Conservation (phyloP, 2,797 vertebrate genomes). For the Lithobates sylvaticus region DNA sequence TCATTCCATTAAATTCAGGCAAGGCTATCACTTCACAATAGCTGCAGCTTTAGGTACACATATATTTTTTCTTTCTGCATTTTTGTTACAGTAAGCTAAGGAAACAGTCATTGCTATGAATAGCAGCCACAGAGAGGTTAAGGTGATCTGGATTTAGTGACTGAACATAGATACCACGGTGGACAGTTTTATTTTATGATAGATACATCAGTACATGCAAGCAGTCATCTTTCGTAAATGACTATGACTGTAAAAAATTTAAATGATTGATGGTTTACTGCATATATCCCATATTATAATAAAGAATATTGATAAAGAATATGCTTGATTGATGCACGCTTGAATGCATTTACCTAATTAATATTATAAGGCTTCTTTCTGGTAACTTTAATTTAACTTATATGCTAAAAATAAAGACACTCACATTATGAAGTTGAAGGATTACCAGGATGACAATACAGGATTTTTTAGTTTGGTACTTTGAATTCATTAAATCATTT, state of each 20-base stretch:
- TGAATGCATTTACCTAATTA: constrained; percentile 8
- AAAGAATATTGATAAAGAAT: not conserved
- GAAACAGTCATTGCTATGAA: too few relatives aligned
- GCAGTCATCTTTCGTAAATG: not conserved
- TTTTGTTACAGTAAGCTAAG: too few relatives aligned
- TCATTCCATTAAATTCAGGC: too few relatives aligned
- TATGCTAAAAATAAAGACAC: constrained; percentile 25
- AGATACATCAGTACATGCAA: not conserved
- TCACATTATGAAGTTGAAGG: not conserved
- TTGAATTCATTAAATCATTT: constrained; percentile 10
- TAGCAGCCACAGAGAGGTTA: too few relatives aligned
- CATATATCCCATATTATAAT: not conserved
- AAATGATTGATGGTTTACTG: constrained; percentile 16
- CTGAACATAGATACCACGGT: too few relatives aligned
- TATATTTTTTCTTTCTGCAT: too few relatives aligned
- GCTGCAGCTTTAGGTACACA: too few relatives aligned
- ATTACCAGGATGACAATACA: constrained; percentile 1
- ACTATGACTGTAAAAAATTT: not conserved
- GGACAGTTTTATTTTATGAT: not conserved
- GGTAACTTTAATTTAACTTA: not conserved
- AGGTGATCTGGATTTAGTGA: too few relatives aligned
- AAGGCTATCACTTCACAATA: too few relatives aligned
- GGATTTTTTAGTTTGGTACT: not conserved
- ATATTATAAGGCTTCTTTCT: constrained; percentile 9
- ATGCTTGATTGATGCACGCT: not conserved